Evolutionary conservation across 2,797 vertebrate genomes (phyloP), one percentile per base, ranked within the genome.

Genomic region (Eulemur coronatus): DNA sequence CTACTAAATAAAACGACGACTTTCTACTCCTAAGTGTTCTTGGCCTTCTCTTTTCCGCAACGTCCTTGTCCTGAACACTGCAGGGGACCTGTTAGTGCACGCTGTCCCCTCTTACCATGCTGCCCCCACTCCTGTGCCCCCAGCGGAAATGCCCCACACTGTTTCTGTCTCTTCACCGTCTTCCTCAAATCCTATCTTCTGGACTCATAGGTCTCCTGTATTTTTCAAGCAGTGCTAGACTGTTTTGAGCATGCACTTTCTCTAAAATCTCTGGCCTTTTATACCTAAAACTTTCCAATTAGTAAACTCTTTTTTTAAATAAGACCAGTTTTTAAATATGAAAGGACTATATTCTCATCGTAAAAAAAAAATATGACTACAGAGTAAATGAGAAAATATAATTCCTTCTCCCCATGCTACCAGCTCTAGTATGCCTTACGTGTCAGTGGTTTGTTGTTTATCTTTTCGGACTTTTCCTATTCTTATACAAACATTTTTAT

Each of bases 401-500:
- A 81, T 52, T 59, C 24, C 24, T 38, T 93, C 13, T 82, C 30
- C 50, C 55, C 10, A 28, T 30, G 1, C 12, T 7, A 15, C 55
- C 28, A 46, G 35, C n/a, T 76, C 72, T 41, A 6, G 81, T 35
- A 13, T 59, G 12, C 59, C 43, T 48, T 15, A 22, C 48, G 15
- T 18, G 30, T 55, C 41, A 30, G 3, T n/a, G 41, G 17, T 48
- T 82, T 61, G 4, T 72, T 67, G 15, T 88, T 26, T 35, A 57
- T 95, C n/a, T 75, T 88, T 79, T 69, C 24, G 30, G 55, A 84
- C 24, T 50, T 86, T 55, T 35, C n/a, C 38, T 89, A 2, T 76
- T 70, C 15, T 26, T 50, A 43, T 84, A 20, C 55, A 65, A 35
- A 82, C 15, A 73, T 88, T 95, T 75, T 48, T 55, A 63, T 94